These are phyloP conservation scores for Diplodus puntazzo DNA, from an alignment of 2,797 vertebrate genomes.

Conservation along the genomic window DNA sequence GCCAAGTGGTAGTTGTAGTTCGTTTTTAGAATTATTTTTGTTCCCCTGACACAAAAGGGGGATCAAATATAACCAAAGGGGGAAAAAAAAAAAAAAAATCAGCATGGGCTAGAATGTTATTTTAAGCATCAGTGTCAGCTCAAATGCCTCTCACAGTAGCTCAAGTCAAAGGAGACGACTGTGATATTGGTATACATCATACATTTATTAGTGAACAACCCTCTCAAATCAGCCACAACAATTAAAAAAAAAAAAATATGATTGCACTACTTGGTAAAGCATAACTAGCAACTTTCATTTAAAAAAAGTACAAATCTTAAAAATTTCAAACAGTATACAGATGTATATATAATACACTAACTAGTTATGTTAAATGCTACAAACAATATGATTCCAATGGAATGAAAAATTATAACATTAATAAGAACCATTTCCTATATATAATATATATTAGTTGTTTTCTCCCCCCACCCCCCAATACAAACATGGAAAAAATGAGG, in stretches of 20 bases:
- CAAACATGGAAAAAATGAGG: slow-evolving; percentile 99
- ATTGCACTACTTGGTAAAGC: slow-evolving; percentile 99
- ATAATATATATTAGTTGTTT: slow-evolving; percentile 99
- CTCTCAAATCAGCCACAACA: slow-evolving; percentile 99
- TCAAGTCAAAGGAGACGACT: slow-evolving; percentile 35
- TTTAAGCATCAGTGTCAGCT: too few relatives aligned
- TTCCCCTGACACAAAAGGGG: too few relatives aligned
- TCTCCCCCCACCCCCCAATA: slow-evolving; percentile 91
- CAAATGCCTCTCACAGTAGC: neutral
- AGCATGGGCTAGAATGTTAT: too few relatives aligned
- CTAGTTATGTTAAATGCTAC: slow-evolving; percentile 99
- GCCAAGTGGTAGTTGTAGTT: too few relatives aligned
- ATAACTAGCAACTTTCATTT: slow-evolving; percentile 99
- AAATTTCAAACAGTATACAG: slow-evolving; percentile 99
- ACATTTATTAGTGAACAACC: slow-evolving; percentile 99
- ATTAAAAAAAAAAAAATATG: slow-evolving; percentile 96
- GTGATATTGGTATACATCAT: slow-evolving; percentile 95
- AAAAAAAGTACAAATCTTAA: slow-evolving; percentile 99
- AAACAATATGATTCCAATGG: slow-evolving; percentile 99
- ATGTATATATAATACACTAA: slow-evolving; percentile 99
- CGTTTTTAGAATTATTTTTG: too few relatives aligned
- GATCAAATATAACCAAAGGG: too few relatives aligned
- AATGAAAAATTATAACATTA: slow-evolving; percentile 99
- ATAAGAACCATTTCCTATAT: slow-evolving; percentile 99
- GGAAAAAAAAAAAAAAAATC: too few relatives aligned